phyloP scores from a whole-genome alignment of 2,888 invertebrate species.

The Pycnomerus fuliginosus region DNA sequence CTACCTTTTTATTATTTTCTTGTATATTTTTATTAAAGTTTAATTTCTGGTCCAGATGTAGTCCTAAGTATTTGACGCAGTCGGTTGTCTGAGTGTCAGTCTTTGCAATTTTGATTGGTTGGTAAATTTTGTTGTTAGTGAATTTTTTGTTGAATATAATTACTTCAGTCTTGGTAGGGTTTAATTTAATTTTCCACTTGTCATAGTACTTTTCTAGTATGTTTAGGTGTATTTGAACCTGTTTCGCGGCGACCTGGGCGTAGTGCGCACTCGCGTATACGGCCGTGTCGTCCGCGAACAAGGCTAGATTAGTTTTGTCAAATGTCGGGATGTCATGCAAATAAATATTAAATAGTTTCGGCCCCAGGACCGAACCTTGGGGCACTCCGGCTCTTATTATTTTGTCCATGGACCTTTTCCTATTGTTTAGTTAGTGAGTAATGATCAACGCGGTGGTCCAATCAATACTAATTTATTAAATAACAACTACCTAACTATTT shows the following conservation, averaged over 20 bases:
- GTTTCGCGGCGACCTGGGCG: constrained; percentile 5
- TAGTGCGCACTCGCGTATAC: constrained; percentile 16
- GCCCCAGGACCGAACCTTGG: too few species aligned
- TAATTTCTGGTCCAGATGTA: constrained; percentile 13
- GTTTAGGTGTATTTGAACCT: constrained; percentile 12
- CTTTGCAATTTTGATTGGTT: constrained; percentile 9
- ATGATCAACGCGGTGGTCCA: too few species aligned
- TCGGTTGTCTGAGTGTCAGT: constrained; percentile 2
- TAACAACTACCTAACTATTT: too few species aligned
- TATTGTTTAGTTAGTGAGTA: too few species aligned
- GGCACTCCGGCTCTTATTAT: too few species aligned
- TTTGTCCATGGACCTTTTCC: too few species aligned
- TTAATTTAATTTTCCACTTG: constrained; percentile 23
- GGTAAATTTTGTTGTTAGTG: constrained; percentile 10
- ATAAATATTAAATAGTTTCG: constrained; percentile 17
- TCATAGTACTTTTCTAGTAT: constrained; percentile 10
- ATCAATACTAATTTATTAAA: too few species aligned
- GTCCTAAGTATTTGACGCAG: constrained; percentile 19
- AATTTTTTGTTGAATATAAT: constrained; percentile 21
- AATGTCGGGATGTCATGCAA: constrained; percentile 20
- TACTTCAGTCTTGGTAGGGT: constrained; percentile 21
- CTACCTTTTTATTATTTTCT: neutral
- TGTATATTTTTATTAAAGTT: neutral
- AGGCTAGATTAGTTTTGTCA: constrained; percentile 18
- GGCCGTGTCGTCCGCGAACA: constrained; percentile 26